These are phyloP conservation scores for Myotis planiceps DNA, from an alignment of 2,797 vertebrate species.

Conservation along the genomic window DNA sequence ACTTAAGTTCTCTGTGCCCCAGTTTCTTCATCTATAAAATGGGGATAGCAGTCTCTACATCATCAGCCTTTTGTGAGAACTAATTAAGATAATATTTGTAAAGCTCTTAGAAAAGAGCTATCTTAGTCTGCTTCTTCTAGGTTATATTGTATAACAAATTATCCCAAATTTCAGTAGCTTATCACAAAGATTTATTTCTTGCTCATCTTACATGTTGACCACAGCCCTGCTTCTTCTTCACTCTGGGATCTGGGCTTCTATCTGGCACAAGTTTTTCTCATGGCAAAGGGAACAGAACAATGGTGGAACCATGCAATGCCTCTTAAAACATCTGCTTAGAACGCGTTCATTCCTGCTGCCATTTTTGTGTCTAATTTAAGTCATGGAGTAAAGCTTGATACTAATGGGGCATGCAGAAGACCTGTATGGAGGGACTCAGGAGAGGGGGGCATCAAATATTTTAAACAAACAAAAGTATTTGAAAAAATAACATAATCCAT, in stretches of 20 bases:
- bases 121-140: background rate
- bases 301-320: background rate
- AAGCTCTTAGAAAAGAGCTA: slow-evolving; percentile 28
- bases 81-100: background rate
- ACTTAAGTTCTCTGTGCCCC: background rate
- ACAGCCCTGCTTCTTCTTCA: background rate
- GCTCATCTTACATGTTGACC: background rate
- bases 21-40: slow-evolving; percentile 18
- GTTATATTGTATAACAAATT: background rate
- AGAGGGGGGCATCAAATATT: background rate
- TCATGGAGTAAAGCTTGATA: background rate
- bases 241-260: background rate
- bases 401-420: background rate
- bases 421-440: background rate
- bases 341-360: background rate
- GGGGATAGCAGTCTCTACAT: background rate
- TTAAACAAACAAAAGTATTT: background rate
- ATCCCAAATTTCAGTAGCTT: background rate
- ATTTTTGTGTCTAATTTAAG: background rate
- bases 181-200: background rate
- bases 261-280: background rate
- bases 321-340: background rate
- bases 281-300: background rate
- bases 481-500: background rate
- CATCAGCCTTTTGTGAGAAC: background rate